Evolutionary conservation across 2,797 vertebrate genomes (phyloP).

Genomic region (Aldrovandia affinis): DNA sequence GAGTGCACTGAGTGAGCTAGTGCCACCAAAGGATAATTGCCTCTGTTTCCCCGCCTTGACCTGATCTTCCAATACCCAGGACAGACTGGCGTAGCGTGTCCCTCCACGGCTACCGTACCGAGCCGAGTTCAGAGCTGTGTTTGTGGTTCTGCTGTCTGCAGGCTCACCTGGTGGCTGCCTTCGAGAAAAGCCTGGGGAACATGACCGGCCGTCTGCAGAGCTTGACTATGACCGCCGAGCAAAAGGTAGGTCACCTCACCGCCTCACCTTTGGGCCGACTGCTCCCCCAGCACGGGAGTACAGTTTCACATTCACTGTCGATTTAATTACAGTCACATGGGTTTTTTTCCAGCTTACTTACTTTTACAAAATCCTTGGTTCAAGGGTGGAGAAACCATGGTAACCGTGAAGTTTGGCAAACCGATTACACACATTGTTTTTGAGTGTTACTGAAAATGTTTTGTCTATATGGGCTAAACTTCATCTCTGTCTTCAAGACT

Average conservation of each 20-base stretch:
- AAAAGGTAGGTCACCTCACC: conserved; percentile 73
- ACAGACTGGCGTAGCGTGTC: background rate
- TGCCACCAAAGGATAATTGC: too few species aligned
- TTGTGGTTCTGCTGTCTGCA: conserved; percentile 47
- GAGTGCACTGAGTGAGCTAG: too few species aligned
- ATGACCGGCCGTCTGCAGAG: conserved; percentile 88
- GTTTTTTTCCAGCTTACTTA: too few species aligned
- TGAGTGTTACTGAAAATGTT: background rate
- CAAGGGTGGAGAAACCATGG: background rate
- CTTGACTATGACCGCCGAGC: conserved; percentile 84
- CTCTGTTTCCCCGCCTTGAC: too few species aligned
- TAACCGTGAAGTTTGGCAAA: background rate
- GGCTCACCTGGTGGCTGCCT: conserved; percentile 88
- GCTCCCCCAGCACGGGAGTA: too few species aligned
- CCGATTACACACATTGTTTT: background rate
- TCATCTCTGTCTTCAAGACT: background rate
- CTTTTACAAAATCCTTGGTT: too few species aligned
- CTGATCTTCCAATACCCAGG: background rate
- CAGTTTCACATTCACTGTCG: conserved; percentile 1
- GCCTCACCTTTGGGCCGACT: background rate
- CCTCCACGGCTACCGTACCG: background rate
- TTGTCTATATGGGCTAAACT: background rate
- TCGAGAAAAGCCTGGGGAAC: conserved; percentile 87
- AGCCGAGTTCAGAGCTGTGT: conserved; percentile 12
- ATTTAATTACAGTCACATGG: too few species aligned